phyloP scores from a whole-genome alignment of 1,140 invertebrate species.

The Bombus consobrinus region DNA sequence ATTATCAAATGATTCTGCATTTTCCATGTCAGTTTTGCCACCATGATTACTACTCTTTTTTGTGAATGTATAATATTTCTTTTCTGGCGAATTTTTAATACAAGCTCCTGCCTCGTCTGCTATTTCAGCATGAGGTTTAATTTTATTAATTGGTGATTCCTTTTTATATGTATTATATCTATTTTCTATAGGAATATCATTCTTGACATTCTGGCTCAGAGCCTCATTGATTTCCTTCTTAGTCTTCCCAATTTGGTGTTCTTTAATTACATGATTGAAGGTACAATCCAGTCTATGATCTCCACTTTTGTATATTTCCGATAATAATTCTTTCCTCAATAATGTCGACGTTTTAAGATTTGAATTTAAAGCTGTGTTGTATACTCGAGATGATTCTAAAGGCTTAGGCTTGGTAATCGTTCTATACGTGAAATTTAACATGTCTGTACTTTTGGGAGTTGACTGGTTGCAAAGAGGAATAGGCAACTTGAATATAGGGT shows the following conservation, averaged over 20 bases:
- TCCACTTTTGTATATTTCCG: slow-evolving; percentile 66
- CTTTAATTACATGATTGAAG: slow-evolving; percentile 59
- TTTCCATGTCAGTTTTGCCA: slow-evolving; percentile 55
- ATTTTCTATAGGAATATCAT: slow-evolving; percentile 49
- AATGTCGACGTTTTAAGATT: slow-evolving; percentile 51
- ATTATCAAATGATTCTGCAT: slow-evolving; percentile 18
- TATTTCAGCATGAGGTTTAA: not conserved
- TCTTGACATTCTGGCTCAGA: slow-evolving; percentile 11
- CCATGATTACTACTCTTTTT: slow-evolving; percentile 56
- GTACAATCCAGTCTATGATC: slow-evolving; percentile 67
- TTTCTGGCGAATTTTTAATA: slow-evolving; percentile 28
- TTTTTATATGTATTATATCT: slow-evolving; percentile 73
- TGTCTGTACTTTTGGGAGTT: slow-evolving; percentile 35
- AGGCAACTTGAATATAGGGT: slow-evolving; percentile 53
- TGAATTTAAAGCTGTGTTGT: slow-evolving; percentile 1
- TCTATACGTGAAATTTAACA: slow-evolving; percentile 11
- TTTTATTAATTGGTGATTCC: slow-evolving; percentile 23
- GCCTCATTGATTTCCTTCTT: slow-evolving; percentile 36
- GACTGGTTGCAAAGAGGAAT: slow-evolving; percentile 32
- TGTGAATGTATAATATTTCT: slow-evolving; percentile 70
- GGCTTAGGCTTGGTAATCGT: slow-evolving; percentile 25
- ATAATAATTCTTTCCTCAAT: slow-evolving; percentile 69
- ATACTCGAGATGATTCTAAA: slow-evolving; percentile 12
- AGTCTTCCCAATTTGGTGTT: slow-evolving; percentile 44
- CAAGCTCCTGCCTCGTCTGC: not conserved